Evolutionary conservation across 2,888 invertebrate species (phyloP).

Genomic region (Sinodicranocentrus sp.): DNA sequence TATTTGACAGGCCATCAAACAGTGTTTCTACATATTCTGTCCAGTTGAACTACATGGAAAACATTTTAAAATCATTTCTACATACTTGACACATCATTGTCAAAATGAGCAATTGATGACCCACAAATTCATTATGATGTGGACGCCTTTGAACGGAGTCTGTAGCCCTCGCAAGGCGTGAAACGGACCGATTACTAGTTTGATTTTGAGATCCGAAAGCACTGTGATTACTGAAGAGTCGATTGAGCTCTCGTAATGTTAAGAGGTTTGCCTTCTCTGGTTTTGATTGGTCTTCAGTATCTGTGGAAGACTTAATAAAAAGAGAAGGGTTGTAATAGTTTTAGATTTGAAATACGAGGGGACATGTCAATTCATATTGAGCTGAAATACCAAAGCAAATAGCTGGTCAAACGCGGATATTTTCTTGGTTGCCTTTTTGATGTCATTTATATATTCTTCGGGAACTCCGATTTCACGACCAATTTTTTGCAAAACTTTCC

Average conservation of each 20-base stretch:
- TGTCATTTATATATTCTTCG: constrained; percentile 42
- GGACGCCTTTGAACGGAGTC: not conserved
- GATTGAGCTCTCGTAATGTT: constrained; percentile 68
- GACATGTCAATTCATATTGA: too few relatives aligned
- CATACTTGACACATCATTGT: too few relatives aligned
- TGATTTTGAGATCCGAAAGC: constrained; percentile 27
- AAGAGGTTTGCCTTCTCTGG: constrained; percentile 70
- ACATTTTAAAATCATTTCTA: not conserved
- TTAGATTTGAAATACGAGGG: too few relatives aligned
- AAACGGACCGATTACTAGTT: not conserved
- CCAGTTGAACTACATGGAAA: constrained; percentile 73
- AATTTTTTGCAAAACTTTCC: constrained; percentile 62
- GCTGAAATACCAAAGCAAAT: constrained; percentile 69
- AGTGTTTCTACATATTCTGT: constrained; percentile 73
- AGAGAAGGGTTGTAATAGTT: not conserved
- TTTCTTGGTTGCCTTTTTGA: constrained; percentile 49
- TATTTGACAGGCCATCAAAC: constrained; percentile 68
- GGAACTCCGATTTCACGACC: constrained; percentile 58
- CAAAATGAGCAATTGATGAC: not conserved
- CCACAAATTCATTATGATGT: constrained; percentile 33
- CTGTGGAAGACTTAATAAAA: constrained; percentile 62
- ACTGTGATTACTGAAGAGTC: constrained; percentile 60
- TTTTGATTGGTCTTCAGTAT: constrained; percentile 67
- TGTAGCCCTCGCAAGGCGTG: not conserved
- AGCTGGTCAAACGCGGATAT: constrained; percentile 70